Base-by-base conservation (phyloP, 1,140 invertebrate genomes). In the Macrobrachium rosenbergii region DNA sequence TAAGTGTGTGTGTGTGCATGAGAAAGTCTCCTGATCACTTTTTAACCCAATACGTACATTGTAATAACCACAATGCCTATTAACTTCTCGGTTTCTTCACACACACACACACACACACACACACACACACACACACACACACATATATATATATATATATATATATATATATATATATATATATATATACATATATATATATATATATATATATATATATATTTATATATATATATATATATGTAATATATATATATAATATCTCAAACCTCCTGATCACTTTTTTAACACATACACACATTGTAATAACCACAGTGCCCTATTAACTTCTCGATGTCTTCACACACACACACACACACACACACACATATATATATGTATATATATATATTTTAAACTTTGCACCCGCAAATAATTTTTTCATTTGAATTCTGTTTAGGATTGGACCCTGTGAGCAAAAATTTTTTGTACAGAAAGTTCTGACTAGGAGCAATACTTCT, bases 131-230 rank as follows among this genome's bases (percentile, higher is more conserved):
- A 69, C n/a, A 69, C n/a, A 69, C n/a, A 69, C n/a, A 69, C 8
- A 69, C 8, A 69, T 69, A 69, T 23, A 69, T 23, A 69, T 23
- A 69, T 69, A 69, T 69, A 69, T 69, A 69, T 69, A 69, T 69
- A 69, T 69, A 69, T 69, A 69, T 69, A 69, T 6, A 69, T 69
- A 69, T 69, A 69, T 69, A 69, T 69, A 69, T 69, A 69, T 69
- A 69, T 67, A 67, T 67, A 67, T 67, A 69, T 69, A 23, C 11
- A 23, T 69, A 69, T 69, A 69, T 69, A 69, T 69, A 69, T 69
- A 69, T 69, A 69, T 69, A 69, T 69, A 69, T 69, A 69, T 69
- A 69, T 69, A 69, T 69, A 69, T 69, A 69, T 21, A 69, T 21
- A 69, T 69, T 3, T 69, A 69, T 69, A 69, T 69, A 69, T 69